These are phyloP conservation scores for Zaprionus ornatus DNA, from an alignment of 1,140 invertebrate genomes.

Conservation along the genomic window DNA sequence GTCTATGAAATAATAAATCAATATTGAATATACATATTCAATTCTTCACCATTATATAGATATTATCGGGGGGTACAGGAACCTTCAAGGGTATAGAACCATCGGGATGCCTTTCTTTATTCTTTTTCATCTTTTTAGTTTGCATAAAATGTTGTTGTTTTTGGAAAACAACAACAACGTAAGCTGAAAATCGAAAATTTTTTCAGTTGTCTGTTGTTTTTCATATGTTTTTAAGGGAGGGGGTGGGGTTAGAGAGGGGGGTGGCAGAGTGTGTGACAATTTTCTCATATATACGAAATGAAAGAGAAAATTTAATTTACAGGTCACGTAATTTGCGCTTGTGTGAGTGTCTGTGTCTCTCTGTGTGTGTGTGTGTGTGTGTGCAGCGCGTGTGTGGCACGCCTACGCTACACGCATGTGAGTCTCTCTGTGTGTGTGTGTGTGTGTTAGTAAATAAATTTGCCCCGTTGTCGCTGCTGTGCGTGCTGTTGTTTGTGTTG, in stretches of 20 bases:
- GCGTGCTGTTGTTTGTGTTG: background rate
- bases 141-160: slow-evolving; percentile 4
- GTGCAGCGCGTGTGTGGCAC: slow-evolving; percentile 17
- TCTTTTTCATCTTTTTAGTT: background rate
- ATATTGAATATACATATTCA: too few species aligned
- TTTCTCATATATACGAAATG: slow-evolving; percentile 68
- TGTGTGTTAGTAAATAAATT: slow-evolving; percentile 64
- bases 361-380: slow-evolving; percentile 15
- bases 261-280: slow-evolving; percentile 65
- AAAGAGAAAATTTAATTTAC: slow-evolving; percentile 80
- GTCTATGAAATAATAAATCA: too few species aligned
- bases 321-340: slow-evolving; percentile 78
- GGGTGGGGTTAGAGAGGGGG: background rate
- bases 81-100: too few species aligned
- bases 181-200: slow-evolving; percentile 18
- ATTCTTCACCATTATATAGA: too few species aligned
- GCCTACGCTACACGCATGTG: slow-evolving; percentile 2
- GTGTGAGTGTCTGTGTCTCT: slow-evolving; percentile 44
- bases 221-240: slow-evolving; percentile 22
- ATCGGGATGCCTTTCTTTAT: too few species aligned
- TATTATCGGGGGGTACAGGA: too few species aligned
- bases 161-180: slow-evolving; percentile 5
- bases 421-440: background rate
- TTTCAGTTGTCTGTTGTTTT: slow-evolving; percentile 39
- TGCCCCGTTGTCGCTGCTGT: slow-evolving; percentile 32